These are phyloP conservation scores for Probaryconus sp. DNA, from an alignment of 1,140 invertebrate species.

Conservation along the genomic window DNA sequence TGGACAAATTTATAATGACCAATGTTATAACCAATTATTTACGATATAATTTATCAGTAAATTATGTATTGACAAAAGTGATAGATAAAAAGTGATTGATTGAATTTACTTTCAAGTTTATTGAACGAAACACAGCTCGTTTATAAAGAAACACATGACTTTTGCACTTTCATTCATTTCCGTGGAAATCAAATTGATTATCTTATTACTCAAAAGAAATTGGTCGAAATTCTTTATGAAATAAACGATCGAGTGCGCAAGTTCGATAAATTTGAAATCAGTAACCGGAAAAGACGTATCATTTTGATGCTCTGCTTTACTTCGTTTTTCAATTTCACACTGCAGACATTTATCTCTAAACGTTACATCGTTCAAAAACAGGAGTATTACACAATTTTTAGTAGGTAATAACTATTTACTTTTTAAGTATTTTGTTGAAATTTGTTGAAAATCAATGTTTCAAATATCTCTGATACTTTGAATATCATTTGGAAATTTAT, in stretches of 20 bases:
- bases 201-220: conserved; percentile 19
- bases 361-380: conserved; percentile 1
- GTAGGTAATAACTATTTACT: conserved; percentile 28
- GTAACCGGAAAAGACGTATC: conserved; percentile 38
- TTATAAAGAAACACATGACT: conserved; percentile 1
- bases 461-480: too few relatives aligned
- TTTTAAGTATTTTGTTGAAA: conserved; percentile 54
- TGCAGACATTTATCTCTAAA: neutral
- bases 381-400: conserved; percentile 9
- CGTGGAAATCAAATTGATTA: conserved; percentile 16
- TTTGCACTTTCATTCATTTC: conserved; percentile 5
- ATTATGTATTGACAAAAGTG: too few relatives aligned
- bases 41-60: too few relatives aligned
- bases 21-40: too few relatives aligned
- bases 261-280: conserved; percentile 31
- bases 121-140: too few relatives aligned
- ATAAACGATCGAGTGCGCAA: conserved; percentile 17
- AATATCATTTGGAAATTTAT: too few relatives aligned
- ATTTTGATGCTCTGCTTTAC: conserved; percentile 25
- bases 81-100: too few relatives aligned
- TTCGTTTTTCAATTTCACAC: conserved; percentile 13
- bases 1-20: too few relatives aligned
- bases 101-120: too few relatives aligned
- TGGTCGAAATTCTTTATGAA: conserved; percentile 12
- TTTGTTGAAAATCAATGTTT: too few relatives aligned